phyloP scores from a whole-genome alignment of 1,140 invertebrate genomes.

The Eriocheir sinensis region DNA sequence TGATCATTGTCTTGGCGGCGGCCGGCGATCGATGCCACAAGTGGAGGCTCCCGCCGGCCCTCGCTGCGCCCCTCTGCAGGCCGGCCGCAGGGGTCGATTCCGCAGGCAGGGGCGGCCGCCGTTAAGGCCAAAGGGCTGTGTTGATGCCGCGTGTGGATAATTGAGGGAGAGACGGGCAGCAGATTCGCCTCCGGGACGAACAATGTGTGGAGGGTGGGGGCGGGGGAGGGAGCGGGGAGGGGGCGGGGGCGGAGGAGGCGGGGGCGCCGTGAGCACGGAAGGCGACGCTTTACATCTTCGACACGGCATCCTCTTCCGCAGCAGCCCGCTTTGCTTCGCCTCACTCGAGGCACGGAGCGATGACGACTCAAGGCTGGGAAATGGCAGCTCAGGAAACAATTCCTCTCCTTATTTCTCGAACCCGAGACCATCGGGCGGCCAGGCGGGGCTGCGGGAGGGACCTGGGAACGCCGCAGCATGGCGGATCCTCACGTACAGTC shows the following conservation, averaged over 20 bases:
- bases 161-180: conserved; percentile 74
- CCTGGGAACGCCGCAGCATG: conserved; percentile 73
- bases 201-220: conserved; percentile 61
- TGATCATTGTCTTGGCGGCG: conserved; percentile 73
- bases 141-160: conserved; percentile 77
- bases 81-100: conserved; percentile 37
- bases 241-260: background rate
- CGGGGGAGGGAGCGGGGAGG: background rate
- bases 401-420: conserved; percentile 23
- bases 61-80: conserved; percentile 49
- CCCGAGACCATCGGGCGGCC: background rate
- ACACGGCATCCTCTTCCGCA: background rate
- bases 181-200: conserved; percentile 69
- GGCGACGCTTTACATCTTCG: conserved; percentile 7
- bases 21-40: conserved; percentile 71
- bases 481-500: conserved; percentile 70
- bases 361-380: background rate
- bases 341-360: background rate
- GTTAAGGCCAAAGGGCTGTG: conserved; percentile 72
- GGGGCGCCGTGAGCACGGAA: background rate
- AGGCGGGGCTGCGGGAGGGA: conserved; percentile 34
- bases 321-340: background rate
- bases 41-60: conserved; percentile 27
- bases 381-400: background rate
- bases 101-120: background rate